Evolutionary conservation across 2,797 vertebrate genomes (phyloP).

Genomic region (Syngnathus acus): DNA sequence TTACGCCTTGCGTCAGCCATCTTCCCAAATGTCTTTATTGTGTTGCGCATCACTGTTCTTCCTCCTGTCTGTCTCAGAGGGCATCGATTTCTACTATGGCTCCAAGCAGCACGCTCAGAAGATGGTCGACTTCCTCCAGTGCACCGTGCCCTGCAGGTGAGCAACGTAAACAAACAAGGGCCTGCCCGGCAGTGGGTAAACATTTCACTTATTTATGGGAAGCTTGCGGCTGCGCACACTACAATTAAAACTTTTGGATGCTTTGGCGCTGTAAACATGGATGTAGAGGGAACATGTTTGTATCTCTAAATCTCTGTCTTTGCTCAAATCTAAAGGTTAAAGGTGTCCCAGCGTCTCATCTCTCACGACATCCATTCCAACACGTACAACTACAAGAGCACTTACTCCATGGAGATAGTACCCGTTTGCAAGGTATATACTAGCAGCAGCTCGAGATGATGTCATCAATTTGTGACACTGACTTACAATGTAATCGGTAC

Average conservation of each 20-base stretch:
- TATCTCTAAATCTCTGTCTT: neutral
- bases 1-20: constrained; percentile 5
- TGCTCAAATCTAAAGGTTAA: constrained; percentile 68
- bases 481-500: neutral
- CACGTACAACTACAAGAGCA: constrained; percentile 95
- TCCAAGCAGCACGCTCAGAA: constrained; percentile 94
- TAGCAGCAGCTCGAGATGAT: neutral
- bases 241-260: neutral
- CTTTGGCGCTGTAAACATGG: neutral
- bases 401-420: constrained; percentile 94
- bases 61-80: constrained; percentile 67
- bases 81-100: constrained; percentile 93
- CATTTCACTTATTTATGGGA: neutral
- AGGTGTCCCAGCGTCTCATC: constrained; percentile 90
- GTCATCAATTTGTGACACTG: neutral
- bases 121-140: constrained; percentile 96
- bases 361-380: constrained; percentile 96
- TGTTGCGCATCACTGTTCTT: constrained; percentile 19
- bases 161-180: neutral
- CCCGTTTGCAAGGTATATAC: constrained; percentile 88
- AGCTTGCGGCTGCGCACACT: neutral
- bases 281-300: no score
- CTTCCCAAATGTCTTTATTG: neutral
- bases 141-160: constrained; percentile 89
- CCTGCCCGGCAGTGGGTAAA: neutral